A percentile compares a stretch with the other conserved stretches of the same genome.
These are phyloP conservation scores for Alligator sinensis DNA, from an alignment of 2,113 vertebrate species.

Conservation along the genomic window DNA sequence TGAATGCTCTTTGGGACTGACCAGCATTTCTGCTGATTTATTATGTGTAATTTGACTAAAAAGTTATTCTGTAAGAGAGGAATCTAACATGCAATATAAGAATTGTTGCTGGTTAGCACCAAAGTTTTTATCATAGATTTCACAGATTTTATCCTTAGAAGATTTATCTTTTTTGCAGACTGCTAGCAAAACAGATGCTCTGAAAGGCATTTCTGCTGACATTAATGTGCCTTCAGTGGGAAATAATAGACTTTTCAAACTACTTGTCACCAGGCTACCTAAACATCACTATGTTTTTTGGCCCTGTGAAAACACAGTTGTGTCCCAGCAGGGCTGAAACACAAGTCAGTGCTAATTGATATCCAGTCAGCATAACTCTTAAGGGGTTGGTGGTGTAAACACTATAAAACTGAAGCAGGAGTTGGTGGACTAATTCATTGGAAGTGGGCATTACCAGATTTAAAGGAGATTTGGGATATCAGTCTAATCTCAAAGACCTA, in stretches of 20 bases:
- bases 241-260: not conserved
- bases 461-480: not conserved
- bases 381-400: not conserved
- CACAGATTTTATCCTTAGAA: not conserved
- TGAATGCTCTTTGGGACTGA: not conserved
- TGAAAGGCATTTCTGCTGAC: not conserved
- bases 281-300: not conserved
- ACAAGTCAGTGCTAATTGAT: not conserved
- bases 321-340: not conserved
- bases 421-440: not conserved
- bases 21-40: not conserved
- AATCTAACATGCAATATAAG: not conserved
- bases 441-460: not conserved
- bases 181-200: not conserved
- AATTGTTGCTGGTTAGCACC: not conserved
- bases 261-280: not conserved
- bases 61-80: not conserved
- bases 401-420: not conserved
- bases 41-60: not conserved
- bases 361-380: not conserved
- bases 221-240: not conserved
- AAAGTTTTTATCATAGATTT: not conserved
- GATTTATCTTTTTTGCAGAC: not conserved
- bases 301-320: not conserved
- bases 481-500: not conserved